A percentile compares a stretch with the other conserved stretches of the same genome.
Conservation (phyloP, 2,113 vertebrate species). For the Pelecanus crispus region DNA sequence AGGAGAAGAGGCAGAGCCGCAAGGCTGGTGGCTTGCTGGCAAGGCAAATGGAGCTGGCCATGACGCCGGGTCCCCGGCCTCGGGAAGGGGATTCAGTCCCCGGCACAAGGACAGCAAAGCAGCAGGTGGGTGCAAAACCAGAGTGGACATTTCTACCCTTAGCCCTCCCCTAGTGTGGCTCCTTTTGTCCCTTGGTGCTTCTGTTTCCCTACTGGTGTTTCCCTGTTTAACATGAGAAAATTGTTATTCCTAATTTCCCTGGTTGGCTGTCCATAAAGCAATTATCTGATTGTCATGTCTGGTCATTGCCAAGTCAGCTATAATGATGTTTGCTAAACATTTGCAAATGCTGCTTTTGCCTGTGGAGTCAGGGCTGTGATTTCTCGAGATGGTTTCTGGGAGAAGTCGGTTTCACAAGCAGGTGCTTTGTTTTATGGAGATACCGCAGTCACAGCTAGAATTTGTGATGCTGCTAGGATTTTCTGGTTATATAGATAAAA, state of each 20-base stretch:
- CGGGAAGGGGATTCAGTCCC: too few species aligned
- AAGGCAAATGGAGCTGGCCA: background rate
- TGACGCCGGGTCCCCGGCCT: background rate
- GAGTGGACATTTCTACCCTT: background rate
- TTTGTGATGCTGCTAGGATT: background rate
- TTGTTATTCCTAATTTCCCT: background rate
- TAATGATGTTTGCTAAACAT: slow-evolving; percentile 29
- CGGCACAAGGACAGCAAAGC: background rate
- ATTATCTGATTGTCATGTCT: slow-evolving; percentile 8
- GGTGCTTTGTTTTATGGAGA: background rate
- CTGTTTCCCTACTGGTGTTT: background rate
- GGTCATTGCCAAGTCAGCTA: background rate
- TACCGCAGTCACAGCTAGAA: background rate
- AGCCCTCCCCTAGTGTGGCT: background rate
- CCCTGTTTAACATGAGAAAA: background rate
- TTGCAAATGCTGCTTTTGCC: background rate
- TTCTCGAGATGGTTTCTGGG: background rate
- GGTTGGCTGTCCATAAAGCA: background rate
- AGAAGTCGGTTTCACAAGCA: background rate
- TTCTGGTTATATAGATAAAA: background rate
- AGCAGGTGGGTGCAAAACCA: fast-evolving
- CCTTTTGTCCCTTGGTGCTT: background rate
- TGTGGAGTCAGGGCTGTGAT: background rate
- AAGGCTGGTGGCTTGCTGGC: background rate
- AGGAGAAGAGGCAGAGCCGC: fast-evolving